Evolutionary conservation across 2,888 invertebrate species (phyloP), one percentile per base, ranked within the genome.

Genomic region (Peribatodes rhomboidaria): DNA sequence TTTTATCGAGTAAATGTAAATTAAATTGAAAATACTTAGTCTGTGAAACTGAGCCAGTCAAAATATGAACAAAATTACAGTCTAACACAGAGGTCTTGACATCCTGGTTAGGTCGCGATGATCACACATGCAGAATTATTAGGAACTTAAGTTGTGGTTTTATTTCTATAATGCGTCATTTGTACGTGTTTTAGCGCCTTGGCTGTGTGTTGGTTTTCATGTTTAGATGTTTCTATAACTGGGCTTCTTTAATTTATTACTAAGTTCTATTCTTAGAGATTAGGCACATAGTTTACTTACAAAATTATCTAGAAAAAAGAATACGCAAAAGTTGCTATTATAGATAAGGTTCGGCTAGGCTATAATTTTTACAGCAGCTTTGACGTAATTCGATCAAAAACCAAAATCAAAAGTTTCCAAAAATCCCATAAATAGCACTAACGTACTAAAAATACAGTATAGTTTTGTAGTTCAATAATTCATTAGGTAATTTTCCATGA

Each of bases 121-220:
- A 76, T 69, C 80, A 70, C 67, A 46, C 62, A 62, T 61, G 69
- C 52, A 61, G 70, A 78, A 72, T 79, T 81, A 78, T 80, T 74
- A 73, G 69, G 74, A 76, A 79, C 67, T 71, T 35, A 56, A 72
- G 54, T 58, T 74, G 75, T 73, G 75, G 80, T 75, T 78, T 75
- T 73, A 74, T 77, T 74, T 56, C 49, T 53, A 37, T 65, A 65
- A 70, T 81, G 81, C 70, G 80, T 81, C 81, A 82, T 69, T 59
- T 47, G 37, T 13, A 63, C 54, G 27, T 35, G 57, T 63, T 47
- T 65, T 56, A 60, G 60, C 65, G 56, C n/a, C 20, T 60, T 9
- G 16, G 20, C 31, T 42, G 11, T 42, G 11, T 56, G 52, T 61
- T 61, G 16, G 16, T 61, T 41, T 60, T 41, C 14, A 33, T 50